Evolutionary conservation across 53 echinoderm and acorn worm genomes (phyloP).

Genomic region (Actinopyga echinites): DNA sequence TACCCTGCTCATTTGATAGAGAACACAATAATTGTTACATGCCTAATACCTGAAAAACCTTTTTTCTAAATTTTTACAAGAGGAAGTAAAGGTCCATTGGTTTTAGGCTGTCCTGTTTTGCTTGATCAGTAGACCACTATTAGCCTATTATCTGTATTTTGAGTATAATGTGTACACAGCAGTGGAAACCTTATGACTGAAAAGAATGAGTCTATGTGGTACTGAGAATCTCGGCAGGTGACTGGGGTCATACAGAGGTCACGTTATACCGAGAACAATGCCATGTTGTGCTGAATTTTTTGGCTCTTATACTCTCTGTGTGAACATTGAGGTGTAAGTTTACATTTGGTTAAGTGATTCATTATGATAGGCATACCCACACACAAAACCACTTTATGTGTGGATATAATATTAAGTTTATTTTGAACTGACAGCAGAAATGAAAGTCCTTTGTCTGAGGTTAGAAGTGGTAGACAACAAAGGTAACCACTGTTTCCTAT

Average conservation of each 20-base stretch:
- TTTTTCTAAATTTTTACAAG: too few species aligned
- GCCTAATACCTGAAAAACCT: too few species aligned
- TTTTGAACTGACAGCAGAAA: constrained; percentile 1
- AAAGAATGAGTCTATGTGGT: background rate
- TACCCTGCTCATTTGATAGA: too few species aligned
- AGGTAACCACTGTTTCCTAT: constrained; percentile 23
- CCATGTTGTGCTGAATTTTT: background rate
- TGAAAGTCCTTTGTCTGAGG: constrained; percentile 4
- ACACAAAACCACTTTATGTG: background rate
- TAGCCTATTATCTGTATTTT: too few species aligned
- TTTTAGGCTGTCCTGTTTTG: too few species aligned
- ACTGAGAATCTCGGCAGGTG: background rate
- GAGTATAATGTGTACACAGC: too few species aligned
- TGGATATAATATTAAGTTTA: background rate
- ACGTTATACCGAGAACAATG: background rate
- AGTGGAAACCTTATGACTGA: too few species aligned
- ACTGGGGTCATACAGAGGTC: constrained; percentile 13
- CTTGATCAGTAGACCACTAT: too few species aligned
- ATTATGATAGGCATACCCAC: constrained; percentile 5
- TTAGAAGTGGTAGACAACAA: constrained; percentile 26
- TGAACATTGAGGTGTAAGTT: constrained; percentile 22
- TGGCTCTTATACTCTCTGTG: background rate
- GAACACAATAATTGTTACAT: too few species aligned
- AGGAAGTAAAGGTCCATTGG: too few species aligned
- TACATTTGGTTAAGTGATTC: constrained; percentile 15